These are phyloP conservation scores for Propithecus deckenii DNA, from an alignment of 2,797 vertebrate genomes.

Conservation along the genomic window DNA sequence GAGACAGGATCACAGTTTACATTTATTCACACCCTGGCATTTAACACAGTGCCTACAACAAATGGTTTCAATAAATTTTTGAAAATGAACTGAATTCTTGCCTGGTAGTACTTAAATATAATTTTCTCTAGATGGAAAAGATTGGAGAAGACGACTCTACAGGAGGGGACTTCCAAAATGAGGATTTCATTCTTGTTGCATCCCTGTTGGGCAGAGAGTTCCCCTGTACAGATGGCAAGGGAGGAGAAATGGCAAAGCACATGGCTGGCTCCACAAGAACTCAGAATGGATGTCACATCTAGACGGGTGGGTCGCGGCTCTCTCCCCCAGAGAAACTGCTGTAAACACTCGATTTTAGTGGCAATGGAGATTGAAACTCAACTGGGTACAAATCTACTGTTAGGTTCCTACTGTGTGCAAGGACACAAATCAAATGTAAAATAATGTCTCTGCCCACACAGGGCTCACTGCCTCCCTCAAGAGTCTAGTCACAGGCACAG, in stretches of 20 bases:
- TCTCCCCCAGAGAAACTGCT: not conserved
- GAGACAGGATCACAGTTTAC: not conserved
- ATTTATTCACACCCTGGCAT: not conserved
- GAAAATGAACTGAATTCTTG: conserved; percentile 30
- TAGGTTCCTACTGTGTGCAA: not conserved
- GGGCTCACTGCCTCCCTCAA: not conserved
- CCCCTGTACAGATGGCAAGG: not conserved
- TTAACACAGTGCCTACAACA: not conserved
- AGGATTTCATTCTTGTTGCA: not conserved
- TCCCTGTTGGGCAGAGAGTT: not conserved
- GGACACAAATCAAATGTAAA: not conserved
- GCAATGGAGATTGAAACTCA: not conserved
- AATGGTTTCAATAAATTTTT: not conserved
- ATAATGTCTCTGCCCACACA: not conserved
- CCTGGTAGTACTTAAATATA: not conserved
- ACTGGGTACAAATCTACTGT: not conserved
- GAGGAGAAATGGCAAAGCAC: not conserved
- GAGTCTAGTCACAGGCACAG: not conserved
- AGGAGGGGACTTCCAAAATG: not conserved
- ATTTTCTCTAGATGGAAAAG: not conserved
- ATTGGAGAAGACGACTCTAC: not conserved
- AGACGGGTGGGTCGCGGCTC: not conserved
- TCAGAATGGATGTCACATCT: not conserved
- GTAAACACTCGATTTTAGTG: not conserved
- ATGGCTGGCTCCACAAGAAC: no score